These are phyloP conservation scores for Scaptomyza cyrtandrae DNA, from an alignment of 2,888 invertebrate species.

Conservation along the genomic window DNA sequence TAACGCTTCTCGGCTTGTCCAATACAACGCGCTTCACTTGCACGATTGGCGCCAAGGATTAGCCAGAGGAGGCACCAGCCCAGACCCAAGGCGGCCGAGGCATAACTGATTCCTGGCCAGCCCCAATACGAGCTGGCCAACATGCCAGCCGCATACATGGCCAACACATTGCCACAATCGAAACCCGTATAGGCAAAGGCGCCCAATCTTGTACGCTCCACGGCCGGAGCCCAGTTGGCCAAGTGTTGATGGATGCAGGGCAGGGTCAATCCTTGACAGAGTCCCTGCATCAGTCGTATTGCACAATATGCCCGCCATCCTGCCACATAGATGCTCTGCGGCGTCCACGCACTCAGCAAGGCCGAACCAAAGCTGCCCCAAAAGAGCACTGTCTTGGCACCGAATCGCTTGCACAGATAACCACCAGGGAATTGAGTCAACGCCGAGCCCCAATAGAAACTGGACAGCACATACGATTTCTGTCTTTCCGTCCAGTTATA, in stretches of 20 bases:
- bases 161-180: slow-evolving; percentile 89
- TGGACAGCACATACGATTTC: slow-evolving; percentile 87
- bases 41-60: slow-evolving; percentile 86
- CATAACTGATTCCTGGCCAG: slow-evolving; percentile 89
- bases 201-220: slow-evolving; percentile 87
- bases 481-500: slow-evolving; percentile 85
- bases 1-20: slow-evolving; percentile 86
- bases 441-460: slow-evolving; percentile 92
- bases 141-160: slow-evolving; percentile 87
- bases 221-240: slow-evolving; percentile 89
- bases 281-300: slow-evolving; percentile 88
- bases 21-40: slow-evolving; percentile 86
- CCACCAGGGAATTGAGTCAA: slow-evolving; percentile 87
- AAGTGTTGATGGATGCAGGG: slow-evolving; percentile 89
- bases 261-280: slow-evolving; percentile 88
- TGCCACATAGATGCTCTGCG: slow-evolving; percentile 87
- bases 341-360: slow-evolving; percentile 88
- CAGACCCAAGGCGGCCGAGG: slow-evolving; percentile 86
- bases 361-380: slow-evolving; percentile 87
- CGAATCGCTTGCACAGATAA: slow-evolving; percentile 88
- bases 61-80: slow-evolving; percentile 86
- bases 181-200: slow-evolving; percentile 87
- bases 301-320: slow-evolving; percentile 87
- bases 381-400: slow-evolving; percentile 87
- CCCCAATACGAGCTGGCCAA: slow-evolving; percentile 86